Evolutionary conservation across 2,797 vertebrate species (phyloP).

Genomic region (Phyllotis vaccarum): DNA sequence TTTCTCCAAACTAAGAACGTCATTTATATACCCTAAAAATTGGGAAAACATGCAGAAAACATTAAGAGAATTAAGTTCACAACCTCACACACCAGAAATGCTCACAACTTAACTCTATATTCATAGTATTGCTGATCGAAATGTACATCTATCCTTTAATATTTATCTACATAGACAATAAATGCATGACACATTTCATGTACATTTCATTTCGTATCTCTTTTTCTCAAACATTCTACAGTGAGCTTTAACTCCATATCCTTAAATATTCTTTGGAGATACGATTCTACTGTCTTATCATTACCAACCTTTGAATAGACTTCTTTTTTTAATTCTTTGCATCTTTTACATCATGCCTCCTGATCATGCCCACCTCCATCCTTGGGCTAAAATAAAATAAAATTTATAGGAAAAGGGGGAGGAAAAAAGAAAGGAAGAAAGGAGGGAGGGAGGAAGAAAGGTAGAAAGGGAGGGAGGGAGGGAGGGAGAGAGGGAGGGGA

Average conservation of each 20-base stretch:
- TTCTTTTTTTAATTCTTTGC: no score
- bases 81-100: background rate
- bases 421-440: no score
- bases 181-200: background rate
- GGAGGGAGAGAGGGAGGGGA: no score
- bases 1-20: background rate
- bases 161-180: background rate
- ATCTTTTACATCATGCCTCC: no score
- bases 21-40: background rate
- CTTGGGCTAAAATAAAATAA: no score
- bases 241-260: background rate
- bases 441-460: no score
- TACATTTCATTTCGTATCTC: constrained; percentile 11
- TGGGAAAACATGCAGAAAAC: background rate
- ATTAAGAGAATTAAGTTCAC: background rate
- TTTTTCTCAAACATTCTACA: background rate
- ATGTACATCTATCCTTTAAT: background rate
- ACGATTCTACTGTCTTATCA: background rate
- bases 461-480: no score
- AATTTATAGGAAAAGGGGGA: no score
- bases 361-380: no score
- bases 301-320: background rate
- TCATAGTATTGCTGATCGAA: constrained; percentile 1
- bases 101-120: background rate
- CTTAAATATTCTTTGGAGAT: background rate